phyloP scores from a whole-genome alignment of 2,888 invertebrate genomes.

The Protula sp. region DNA sequence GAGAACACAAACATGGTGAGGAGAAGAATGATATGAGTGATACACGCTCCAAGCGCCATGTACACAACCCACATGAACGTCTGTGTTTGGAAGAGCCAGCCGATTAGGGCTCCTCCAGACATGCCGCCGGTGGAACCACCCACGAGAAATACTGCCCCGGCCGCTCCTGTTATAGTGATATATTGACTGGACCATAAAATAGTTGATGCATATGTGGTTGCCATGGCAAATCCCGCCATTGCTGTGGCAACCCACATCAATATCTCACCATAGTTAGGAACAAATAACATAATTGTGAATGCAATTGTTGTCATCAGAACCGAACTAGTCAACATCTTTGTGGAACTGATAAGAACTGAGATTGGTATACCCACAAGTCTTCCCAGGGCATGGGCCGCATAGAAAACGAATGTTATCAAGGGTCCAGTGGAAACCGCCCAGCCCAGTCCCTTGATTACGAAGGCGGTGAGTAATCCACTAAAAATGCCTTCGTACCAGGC shows the following conservation, averaged over 20 bases:
- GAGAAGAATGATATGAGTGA: neutral
- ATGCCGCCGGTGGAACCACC: neutral
- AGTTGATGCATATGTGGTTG: neutral
- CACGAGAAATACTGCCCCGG: neutral
- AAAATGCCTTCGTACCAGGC: neutral
- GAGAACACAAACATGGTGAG: neutral
- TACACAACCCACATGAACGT: neutral
- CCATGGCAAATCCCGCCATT: neutral
- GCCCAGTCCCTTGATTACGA: slow-evolving; percentile 1
- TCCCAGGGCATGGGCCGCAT: neutral
- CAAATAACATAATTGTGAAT: neutral
- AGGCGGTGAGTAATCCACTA: neutral
- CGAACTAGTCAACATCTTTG: neutral
- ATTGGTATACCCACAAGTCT: neutral
- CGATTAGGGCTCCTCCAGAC: neutral
- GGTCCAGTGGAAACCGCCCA: neutral
- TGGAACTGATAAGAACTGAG: neutral
- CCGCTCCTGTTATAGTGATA: neutral
- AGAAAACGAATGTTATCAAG: neutral
- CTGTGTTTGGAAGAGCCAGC: neutral
- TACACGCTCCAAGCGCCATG: neutral
- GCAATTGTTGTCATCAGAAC: neutral
- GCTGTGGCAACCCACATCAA: neutral
- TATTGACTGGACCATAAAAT: neutral
- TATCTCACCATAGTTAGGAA: neutral